Evolutionary conservation across 2,113 vertebrate genomes (phyloP).

Genomic region (Lasiurus borealis): DNA sequence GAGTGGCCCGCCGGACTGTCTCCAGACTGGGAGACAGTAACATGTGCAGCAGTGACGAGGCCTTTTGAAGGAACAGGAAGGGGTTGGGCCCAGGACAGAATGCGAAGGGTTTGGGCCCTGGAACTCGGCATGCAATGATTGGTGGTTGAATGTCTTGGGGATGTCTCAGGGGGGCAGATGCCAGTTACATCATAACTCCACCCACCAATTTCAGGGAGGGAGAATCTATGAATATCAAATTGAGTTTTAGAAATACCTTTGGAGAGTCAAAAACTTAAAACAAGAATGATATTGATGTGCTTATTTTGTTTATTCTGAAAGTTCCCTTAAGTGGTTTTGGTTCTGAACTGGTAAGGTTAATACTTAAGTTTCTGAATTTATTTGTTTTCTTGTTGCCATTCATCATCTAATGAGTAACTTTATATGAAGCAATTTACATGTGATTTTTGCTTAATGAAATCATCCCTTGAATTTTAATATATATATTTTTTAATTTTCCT

Average conservation of each 20-base stretch:
- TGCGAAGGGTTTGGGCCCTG: no score
- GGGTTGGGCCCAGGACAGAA: no score
- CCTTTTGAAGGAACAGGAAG: no score
- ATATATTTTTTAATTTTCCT: neutral
- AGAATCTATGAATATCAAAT: neutral
- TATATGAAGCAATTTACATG: neutral
- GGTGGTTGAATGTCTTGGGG: no score
- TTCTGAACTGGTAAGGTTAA: slow-evolving; percentile 5
- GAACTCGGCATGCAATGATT: no score
- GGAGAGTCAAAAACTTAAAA: neutral
- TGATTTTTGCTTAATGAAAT: slow-evolving; percentile 29
- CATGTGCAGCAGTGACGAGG: no score
- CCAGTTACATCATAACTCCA: no score
- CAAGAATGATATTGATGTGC: neutral
- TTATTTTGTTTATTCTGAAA: neutral
- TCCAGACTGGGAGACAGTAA: no score
- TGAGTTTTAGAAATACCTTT: slow-evolving; percentile 13
- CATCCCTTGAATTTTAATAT: neutral
- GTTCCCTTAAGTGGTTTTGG: neutral
- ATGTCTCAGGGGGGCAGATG: no score
- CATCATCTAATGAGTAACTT: neutral
- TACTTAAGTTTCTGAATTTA: neutral
- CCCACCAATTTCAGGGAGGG: no score
- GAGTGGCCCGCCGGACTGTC: no score
- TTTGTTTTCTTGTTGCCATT: neutral